Percentiles rank a stretch among this genome's conserved stretches.
These are phyloP conservation scores for Chascanopsetta lugubris DNA, from an alignment of 2,113 vertebrate genomes.

Conservation along the genomic window DNA sequence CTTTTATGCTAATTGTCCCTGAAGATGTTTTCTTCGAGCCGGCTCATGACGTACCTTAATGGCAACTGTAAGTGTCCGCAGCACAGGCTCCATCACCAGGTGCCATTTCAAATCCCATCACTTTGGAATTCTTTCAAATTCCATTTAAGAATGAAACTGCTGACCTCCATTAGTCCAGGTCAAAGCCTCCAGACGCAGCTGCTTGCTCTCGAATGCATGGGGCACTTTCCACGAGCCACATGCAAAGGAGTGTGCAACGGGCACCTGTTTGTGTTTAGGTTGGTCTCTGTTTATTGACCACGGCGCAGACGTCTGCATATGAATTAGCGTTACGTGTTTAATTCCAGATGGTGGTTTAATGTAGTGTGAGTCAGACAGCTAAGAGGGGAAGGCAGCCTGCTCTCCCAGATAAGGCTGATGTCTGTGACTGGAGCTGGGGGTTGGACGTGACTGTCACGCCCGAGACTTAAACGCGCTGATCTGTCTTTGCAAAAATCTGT, in stretches of 20 bases:
- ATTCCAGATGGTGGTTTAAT: slow-evolving; percentile 56
- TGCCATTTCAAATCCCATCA: slow-evolving; percentile 13
- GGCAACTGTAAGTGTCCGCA: too few relatives aligned
- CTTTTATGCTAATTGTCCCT: not conserved
- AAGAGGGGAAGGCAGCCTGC: slow-evolving; percentile 46
- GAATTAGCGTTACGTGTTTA: slow-evolving; percentile 62
- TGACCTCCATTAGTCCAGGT: slow-evolving; percentile 14
- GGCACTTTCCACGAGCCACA: not conserved
- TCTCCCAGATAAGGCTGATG: slow-evolving; percentile 55
- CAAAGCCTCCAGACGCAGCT: slow-evolving; percentile 9
- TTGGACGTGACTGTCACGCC: slow-evolving; percentile 43
- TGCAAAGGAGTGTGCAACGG: not conserved
- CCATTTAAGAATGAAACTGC: not conserved
- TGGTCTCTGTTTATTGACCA: slow-evolving; percentile 44
- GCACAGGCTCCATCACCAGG: slow-evolving; percentile 1
- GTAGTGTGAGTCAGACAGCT: slow-evolving; percentile 47
- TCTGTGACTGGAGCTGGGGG: slow-evolving; percentile 52
- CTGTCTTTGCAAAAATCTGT: slow-evolving; percentile 19
- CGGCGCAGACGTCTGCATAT: slow-evolving; percentile 51
- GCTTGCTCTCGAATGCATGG: slow-evolving; percentile 8
- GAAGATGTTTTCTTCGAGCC: not conserved
- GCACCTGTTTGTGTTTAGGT: slow-evolving; percentile 25
- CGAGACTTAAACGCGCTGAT: slow-evolving; percentile 32
- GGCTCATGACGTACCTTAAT: not conserved
- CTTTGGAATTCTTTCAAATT: slow-evolving; percentile 8